These are phyloP conservation scores for Hiodon alosoides DNA, from an alignment of 2,113 vertebrate species.

Conservation along the genomic window DNA sequence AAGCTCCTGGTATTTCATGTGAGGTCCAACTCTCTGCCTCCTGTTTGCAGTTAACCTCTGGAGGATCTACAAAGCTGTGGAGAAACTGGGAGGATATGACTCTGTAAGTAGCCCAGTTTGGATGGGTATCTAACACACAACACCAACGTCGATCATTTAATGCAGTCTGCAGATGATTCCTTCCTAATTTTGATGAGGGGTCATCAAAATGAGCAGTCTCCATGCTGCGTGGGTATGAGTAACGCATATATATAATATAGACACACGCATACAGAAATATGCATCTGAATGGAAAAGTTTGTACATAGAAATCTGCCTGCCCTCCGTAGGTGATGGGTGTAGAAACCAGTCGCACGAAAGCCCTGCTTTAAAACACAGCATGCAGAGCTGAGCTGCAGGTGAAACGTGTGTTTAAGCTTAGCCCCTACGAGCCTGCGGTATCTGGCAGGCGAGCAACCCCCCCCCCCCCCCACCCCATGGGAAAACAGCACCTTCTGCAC, in stretches of 20 bases:
- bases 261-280: not conserved
- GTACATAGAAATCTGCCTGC: not conserved
- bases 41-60: slow-evolving; percentile 79
- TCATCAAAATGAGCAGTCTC: too few relatives aligned
- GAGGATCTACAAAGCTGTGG: slow-evolving; percentile 90
- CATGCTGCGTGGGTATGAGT: too few relatives aligned
- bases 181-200: not conserved
- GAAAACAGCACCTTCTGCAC: too few relatives aligned
- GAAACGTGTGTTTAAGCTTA: not conserved
- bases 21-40: not conserved
- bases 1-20: not conserved
- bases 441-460: too few relatives aligned
- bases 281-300: slow-evolving; percentile 5
- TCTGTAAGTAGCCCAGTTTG: slow-evolving; percentile 63
- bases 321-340: not conserved
- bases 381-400: not conserved
- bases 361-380: not conserved
- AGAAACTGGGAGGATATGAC: slow-evolving; percentile 87
- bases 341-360: not conserved
- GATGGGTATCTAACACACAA: not conserved
- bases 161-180: not conserved
- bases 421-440: too few relatives aligned
- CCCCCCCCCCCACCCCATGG: too few relatives aligned
- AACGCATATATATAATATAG: too few relatives aligned
- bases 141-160: not conserved